These are phyloP conservation scores for Cryptosula pallasiana DNA, from an alignment of 2,888 invertebrate genomes.

Conservation along the genomic window DNA sequence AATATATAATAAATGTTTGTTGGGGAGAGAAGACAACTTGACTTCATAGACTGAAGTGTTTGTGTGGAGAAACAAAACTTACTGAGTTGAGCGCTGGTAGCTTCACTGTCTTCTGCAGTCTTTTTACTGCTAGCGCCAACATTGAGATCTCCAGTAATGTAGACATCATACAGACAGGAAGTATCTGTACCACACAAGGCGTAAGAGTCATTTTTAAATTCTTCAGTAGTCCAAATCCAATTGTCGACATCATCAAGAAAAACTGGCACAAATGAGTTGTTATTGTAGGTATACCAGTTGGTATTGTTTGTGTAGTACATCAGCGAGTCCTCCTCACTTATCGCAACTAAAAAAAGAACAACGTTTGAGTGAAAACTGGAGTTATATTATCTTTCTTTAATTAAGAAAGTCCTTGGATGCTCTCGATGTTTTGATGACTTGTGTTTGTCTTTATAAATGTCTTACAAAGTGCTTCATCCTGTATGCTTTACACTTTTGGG, in stretches of 20 bases:
- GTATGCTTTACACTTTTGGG: too few species aligned
- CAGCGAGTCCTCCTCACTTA: not conserved
- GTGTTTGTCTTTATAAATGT: too few species aligned
- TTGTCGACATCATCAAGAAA: not conserved
- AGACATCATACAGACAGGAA: not conserved
- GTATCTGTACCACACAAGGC: not conserved
- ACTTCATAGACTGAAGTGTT: not conserved
- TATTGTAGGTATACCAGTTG: not conserved
- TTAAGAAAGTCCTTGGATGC: too few species aligned
- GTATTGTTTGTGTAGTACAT: slow-evolving; percentile 1
- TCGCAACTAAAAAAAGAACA: not conserved
- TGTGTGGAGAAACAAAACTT: not conserved
- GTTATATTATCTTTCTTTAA: too few species aligned
- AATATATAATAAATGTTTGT: too few species aligned
- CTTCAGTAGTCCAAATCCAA: not conserved
- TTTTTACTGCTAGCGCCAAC: not conserved
- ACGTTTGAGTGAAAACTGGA: too few species aligned
- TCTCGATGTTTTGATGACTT: too few species aligned
- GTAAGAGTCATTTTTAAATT: not conserved
- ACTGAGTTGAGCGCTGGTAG: not conserved
- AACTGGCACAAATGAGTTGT: slow-evolving; percentile 3
- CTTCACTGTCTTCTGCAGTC: not conserved
- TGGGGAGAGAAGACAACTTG: not conserved
- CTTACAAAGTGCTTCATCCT: too few species aligned
- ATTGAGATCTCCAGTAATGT: not conserved